Conservation (phyloP, 2,797 vertebrate species). For the Halcyon leucocephala region DNA sequence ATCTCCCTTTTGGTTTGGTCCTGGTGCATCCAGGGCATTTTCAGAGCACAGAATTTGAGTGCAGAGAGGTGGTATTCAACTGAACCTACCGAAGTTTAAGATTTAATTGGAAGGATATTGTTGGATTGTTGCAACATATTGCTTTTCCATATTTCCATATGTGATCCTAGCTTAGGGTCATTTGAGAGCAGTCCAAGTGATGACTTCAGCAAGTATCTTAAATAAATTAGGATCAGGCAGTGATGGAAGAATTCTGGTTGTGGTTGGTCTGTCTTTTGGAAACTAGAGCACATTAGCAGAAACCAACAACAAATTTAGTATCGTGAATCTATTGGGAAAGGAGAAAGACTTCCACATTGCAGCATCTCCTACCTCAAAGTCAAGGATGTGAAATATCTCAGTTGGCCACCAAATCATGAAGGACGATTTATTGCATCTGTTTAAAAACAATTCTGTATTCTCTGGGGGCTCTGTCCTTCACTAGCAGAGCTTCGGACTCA, state of each 20-base stretch:
- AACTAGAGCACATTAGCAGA: slow-evolving; percentile 48
- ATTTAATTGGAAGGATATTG: slow-evolving; percentile 64
- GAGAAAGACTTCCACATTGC: slow-evolving; percentile 53
- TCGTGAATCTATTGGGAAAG: slow-evolving; percentile 58
- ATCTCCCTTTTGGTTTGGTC: neutral
- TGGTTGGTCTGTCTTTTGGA: slow-evolving; percentile 69
- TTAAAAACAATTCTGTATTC: slow-evolving; percentile 9
- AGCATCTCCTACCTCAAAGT: slow-evolving; percentile 63
- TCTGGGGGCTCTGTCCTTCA: slow-evolving; percentile 33
- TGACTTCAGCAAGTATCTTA: slow-evolving; percentile 76
- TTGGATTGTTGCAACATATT: slow-evolving; percentile 67
- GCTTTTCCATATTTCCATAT: slow-evolving; percentile 71
- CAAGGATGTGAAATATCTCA: slow-evolving; percentile 57
- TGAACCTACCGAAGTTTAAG: slow-evolving; percentile 23
- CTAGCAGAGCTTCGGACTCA: neutral
- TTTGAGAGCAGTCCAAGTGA: slow-evolving; percentile 72
- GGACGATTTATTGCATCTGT: slow-evolving; percentile 55
- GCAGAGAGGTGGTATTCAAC: neutral
- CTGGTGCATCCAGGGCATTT: neutral
- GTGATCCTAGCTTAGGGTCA: slow-evolving; percentile 74
- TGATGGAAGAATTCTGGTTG: slow-evolving; percentile 71
- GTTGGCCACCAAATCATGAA: slow-evolving; percentile 20
- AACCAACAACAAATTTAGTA: slow-evolving; percentile 65
- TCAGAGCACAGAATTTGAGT: neutral
- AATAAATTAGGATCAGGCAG: slow-evolving; percentile 76